Base-by-base conservation (phyloP, 2,113 vertebrate species). In the Caretta caretta region DNA sequence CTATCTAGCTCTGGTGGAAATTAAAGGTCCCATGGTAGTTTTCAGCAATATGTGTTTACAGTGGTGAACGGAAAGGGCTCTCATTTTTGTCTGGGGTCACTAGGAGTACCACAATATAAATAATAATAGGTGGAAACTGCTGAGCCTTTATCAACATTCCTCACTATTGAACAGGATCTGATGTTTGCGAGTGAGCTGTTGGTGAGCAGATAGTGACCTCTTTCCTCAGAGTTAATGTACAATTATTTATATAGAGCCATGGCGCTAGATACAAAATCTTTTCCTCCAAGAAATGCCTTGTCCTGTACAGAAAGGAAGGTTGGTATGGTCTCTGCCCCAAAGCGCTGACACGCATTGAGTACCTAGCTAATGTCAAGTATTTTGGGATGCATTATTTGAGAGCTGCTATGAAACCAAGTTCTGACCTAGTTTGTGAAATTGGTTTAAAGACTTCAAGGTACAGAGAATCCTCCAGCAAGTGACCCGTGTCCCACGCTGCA, bases 221-320 rank as follows among this genome's bases (percentile, higher is more conserved):
- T 69, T 25, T 19, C 65, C 75, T 76, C 8, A 76, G 38, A 76
- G 5, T 48, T 24, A 24, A 24, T 46, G 42, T 11, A 14, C 10
- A 11, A 25, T 51, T 22, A 50, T 50, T 86, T 24, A 48, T 14
- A 86, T 11, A 51, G 42, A 38, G 35, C 38, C 16, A n/a, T 3
- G 0, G 0, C 3, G 5, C 4, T 29, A 85, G 31, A 16, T 49
- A 31, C 56, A 57, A 78, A 48, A 35, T 22, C 22, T 27, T 51
- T 29, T 25, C 24, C 35, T 0, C 0, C 3, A 31, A 65, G 25
- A 14, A 80, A 59, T 9, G 3, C 6, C 8, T 57, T 79, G 9
- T 79, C 78, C 56, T 83, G n/a, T 51, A 53, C 62, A 49, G 88
- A 82, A 86, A 17, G 80, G 4, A 29, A 78, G 69, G 27, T 42